Evolutionary conservation across 2,797 vertebrate genomes (phyloP).

Genomic region (Rhynchonycteris naso): DNA sequence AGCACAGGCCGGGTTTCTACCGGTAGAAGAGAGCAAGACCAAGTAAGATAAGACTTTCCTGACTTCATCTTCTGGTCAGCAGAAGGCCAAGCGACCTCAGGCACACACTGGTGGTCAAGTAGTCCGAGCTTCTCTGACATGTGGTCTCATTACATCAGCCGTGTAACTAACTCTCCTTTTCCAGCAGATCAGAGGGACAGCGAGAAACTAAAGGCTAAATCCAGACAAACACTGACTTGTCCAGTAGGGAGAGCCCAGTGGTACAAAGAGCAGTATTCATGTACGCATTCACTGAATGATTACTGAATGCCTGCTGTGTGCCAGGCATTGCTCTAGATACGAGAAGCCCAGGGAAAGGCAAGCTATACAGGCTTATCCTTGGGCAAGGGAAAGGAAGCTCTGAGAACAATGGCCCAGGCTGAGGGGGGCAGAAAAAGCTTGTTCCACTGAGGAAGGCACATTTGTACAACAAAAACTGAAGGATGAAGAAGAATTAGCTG

Average conservation of each 20-base stretch:
- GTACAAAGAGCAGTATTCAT: not conserved
- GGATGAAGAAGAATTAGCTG: not conserved
- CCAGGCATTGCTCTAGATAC: not conserved
- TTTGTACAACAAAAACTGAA: not conserved
- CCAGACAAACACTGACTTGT: not conserved
- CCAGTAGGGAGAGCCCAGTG: not conserved
- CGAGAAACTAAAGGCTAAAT: not conserved
- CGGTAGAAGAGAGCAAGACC: not conserved
- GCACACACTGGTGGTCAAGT: not conserved
- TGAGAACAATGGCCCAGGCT: not conserved
- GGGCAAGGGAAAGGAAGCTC: not conserved
- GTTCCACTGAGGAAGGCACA: not conserved
- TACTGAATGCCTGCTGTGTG: not conserved
- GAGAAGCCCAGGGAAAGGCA: not conserved
- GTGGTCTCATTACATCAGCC: not conserved
- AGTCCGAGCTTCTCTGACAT: not conserved
- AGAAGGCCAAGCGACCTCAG: not conserved
- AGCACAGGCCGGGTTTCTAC: not conserved
- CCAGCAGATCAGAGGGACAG: not conserved
- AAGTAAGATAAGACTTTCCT: not conserved
- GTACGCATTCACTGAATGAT: not conserved
- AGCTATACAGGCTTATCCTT: not conserved
- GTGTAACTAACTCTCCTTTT: not conserved
- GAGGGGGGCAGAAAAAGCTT: not conserved
- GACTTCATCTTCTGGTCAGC: conserved; percentile 8